A percentile compares a stretch with the other conserved stretches of the same genome.
Evolutionary conservation across 2,888 invertebrate species (phyloP).

Genomic region (Drosophila affinis): DNA sequence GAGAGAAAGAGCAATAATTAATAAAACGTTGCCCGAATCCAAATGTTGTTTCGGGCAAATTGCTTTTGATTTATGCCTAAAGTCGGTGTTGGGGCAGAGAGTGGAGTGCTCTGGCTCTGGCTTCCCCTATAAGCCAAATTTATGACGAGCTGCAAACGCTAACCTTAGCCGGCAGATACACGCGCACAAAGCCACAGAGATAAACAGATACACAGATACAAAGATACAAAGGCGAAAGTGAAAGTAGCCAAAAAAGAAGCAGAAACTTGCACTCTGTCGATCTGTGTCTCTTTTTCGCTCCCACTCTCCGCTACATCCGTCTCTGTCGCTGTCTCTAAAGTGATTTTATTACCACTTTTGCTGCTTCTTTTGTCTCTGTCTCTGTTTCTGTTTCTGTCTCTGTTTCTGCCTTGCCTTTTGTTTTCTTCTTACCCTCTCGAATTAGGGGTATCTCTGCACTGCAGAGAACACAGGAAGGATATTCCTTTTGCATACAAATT

Average conservation of each 20-base stretch:
- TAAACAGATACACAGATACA: conserved; percentile 26
- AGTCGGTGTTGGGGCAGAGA: conserved; percentile 28
- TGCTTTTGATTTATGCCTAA: conserved; percentile 55
- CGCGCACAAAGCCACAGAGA: conserved; percentile 24
- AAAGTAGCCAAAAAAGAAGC: conserved; percentile 57
- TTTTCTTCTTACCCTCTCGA: conserved; percentile 5
- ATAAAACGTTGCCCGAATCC: conserved; percentile 57
- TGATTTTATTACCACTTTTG: conserved; percentile 65
- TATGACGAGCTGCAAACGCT: conserved; percentile 51
- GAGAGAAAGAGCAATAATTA: conserved; percentile 60
- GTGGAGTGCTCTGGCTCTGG: conserved; percentile 4
- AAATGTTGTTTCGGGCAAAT: conserved; percentile 59
- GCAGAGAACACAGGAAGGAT: background rate
- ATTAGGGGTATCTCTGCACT: background rate
- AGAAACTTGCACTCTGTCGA: conserved; percentile 53
- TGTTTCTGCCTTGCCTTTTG: conserved; percentile 31
- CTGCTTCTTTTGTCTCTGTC: conserved; percentile 31
- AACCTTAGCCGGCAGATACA: conserved; percentile 33
- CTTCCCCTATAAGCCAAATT: conserved; percentile 49
- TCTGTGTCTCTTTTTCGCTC: conserved; percentile 27
- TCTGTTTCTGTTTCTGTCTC: conserved; percentile 22
- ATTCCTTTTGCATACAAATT: too few species aligned
- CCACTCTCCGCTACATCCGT: conserved; percentile 21
- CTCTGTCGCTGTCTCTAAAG: conserved; percentile 36
- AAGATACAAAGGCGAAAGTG: conserved; percentile 63